Evolutionary conservation across 2,113 vertebrate species (phyloP).

Genomic region (Sebastes fasciatus): DNA sequence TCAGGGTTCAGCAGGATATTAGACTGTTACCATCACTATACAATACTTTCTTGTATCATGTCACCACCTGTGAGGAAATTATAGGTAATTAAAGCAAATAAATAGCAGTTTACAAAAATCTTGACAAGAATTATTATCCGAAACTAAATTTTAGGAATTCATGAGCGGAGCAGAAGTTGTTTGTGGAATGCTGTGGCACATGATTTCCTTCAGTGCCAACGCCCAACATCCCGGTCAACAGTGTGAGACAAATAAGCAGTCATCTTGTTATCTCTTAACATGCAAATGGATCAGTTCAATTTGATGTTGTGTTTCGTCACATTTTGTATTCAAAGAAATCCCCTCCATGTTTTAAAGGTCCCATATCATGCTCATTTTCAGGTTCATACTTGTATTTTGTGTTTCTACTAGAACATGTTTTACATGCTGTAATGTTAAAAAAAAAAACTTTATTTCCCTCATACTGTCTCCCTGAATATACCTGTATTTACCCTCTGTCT

Average conservation of each 20-base stretch:
- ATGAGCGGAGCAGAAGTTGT: slow-evolving; percentile 37
- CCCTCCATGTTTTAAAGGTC: not conserved
- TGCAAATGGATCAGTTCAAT: not conserved
- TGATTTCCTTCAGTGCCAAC: slow-evolving; percentile 52
- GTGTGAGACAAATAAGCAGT: slow-evolving; percentile 74
- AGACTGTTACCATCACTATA: slow-evolving; percentile 36
- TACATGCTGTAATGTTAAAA: no score
- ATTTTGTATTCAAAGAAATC: not conserved
- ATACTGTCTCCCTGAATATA: no score
- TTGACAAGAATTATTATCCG: not conserved
- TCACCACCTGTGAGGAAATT: not conserved
- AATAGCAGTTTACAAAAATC: not conserved
- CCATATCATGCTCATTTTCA: no score
- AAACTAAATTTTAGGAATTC: slow-evolving; percentile 17
- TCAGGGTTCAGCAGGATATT: slow-evolving; percentile 30
- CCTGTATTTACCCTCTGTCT: no score
- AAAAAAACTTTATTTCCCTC: no score
- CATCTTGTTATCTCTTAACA: slow-evolving; percentile 74
- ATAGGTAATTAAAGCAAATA: not conserved
- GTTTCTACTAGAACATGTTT: no score
- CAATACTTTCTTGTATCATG: not conserved
- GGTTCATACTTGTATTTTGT: no score
- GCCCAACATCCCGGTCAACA: slow-evolving; percentile 44
- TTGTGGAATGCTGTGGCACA: slow-evolving; percentile 67
- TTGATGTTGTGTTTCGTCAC: not conserved